These are phyloP conservation scores for Harpegnathos saltator DNA, from an alignment of 1,140 invertebrate species.

Conservation along the genomic window DNA sequence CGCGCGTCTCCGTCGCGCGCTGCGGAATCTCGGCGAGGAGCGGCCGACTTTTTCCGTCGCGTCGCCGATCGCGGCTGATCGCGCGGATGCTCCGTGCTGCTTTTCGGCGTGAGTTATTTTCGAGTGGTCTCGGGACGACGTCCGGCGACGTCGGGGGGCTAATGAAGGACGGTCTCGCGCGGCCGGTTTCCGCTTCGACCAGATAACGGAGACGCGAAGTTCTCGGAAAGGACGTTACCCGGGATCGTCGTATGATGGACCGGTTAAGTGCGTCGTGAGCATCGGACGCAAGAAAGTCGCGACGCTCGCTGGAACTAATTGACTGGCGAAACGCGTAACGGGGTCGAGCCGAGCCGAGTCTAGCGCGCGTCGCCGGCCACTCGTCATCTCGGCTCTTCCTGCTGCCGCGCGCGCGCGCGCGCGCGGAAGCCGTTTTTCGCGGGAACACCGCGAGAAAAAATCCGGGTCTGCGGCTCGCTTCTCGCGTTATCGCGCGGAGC, in stretches of 20 bases:
- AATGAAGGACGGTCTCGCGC: not conserved
- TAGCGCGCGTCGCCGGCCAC: too few species aligned
- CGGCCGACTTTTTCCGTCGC: slow-evolving; percentile 13
- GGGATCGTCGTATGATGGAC: slow-evolving; percentile 30
- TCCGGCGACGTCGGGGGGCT: not conserved
- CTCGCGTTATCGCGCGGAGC: not conserved
- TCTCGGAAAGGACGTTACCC: slow-evolving; percentile 37
- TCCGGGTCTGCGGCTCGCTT: not conserved
- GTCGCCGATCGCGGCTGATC: not conserved
- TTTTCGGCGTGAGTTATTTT: slow-evolving; percentile 33
- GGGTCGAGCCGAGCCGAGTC: slow-evolving; percentile 6
- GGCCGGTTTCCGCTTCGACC: slow-evolving; percentile 15
- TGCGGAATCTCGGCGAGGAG: not conserved
- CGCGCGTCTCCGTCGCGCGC: too few species aligned
- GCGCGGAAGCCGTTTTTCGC: not conserved
- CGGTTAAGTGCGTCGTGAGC: slow-evolving; percentile 37
- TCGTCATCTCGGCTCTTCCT: slow-evolving; percentile 11
- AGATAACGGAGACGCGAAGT: slow-evolving; percentile 41
- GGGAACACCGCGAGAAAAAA: not conserved
- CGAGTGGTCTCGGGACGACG: not conserved
- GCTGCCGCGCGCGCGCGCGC: too few species aligned
- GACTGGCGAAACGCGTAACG: slow-evolving; percentile 38
- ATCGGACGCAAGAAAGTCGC: slow-evolving; percentile 27
- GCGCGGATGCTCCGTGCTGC: too few species aligned
- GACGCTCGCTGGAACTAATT: slow-evolving; percentile 34